Percentiles rank a stretch among this genome's conserved stretches.
These are phyloP conservation scores for Caranx melampygus DNA, from an alignment of 2,113 vertebrate species.

Conservation along the genomic window DNA sequence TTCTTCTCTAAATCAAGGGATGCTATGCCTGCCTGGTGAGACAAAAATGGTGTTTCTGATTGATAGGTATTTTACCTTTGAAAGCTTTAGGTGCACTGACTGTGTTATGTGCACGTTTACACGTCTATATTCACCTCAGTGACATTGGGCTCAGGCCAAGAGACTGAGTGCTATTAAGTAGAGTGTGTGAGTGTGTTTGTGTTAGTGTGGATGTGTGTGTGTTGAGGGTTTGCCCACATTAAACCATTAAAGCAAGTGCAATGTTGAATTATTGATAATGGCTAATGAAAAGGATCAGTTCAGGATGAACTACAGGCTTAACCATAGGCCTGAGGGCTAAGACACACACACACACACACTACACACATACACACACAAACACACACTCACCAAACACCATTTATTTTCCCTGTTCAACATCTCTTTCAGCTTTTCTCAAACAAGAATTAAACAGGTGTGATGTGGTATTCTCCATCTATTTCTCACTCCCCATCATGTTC, in stretches of 20 bases:
- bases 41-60: conserved; percentile 30
- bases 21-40: conserved; percentile 16
- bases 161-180: conserved; percentile 58
- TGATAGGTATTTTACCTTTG: conserved; percentile 63
- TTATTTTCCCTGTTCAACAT: conserved; percentile 46
- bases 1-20: conserved; percentile 55
- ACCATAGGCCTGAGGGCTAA: conserved; percentile 69
- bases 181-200: conserved; percentile 43
- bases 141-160: conserved; percentile 46
- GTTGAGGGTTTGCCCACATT: conserved; percentile 71
- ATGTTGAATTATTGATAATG: conserved; percentile 82
- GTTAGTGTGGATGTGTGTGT: conserved; percentile 43
- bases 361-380: conserved; percentile 27
- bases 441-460: conserved; percentile 5
- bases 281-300: conserved; percentile 84
- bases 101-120: conserved; percentile 62
- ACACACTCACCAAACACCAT: conserved; percentile 7
- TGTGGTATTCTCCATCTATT: background rate
- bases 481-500: conserved; percentile 22
- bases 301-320: conserved; percentile 79
- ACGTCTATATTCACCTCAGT: conserved; percentile 61
- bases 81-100: conserved; percentile 52
- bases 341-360: conserved; percentile 35
- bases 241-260: conserved; percentile 75
- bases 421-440: conserved; percentile 48